Conservation (phyloP, 1,140 invertebrate species). For the Gyrodactylus salaris region DNA sequence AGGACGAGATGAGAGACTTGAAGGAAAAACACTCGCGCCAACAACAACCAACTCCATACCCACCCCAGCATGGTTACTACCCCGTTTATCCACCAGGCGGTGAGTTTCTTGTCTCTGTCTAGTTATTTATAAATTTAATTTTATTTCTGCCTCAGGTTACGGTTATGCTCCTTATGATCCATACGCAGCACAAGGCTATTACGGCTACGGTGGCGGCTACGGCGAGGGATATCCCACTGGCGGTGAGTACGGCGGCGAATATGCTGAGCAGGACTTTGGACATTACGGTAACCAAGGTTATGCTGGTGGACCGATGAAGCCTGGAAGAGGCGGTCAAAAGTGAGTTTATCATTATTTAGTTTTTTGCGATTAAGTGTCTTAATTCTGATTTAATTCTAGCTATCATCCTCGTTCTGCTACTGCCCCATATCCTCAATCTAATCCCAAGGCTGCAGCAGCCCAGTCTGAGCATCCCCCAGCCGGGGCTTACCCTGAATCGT, state of each 20-base stretch:
- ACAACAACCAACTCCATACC: neutral
- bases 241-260: neutral
- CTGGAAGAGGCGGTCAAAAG: neutral
- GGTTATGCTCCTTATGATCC: neutral
- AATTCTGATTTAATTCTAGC: no score
- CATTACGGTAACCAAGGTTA: slow-evolving; percentile 3
- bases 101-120: neutral
- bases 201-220: neutral
- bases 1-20: neutral
- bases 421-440: no score
- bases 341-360: no score
- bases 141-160: neutral
- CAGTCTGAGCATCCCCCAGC: no score
- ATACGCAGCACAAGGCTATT: neutral
- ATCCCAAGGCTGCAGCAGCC: no score
- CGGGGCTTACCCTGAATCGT: neutral
- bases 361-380: no score
- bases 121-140: neutral
- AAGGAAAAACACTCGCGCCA: neutral
- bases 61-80: neutral
- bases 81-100: neutral
- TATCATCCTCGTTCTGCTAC: no score
- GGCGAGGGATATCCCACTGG: neutral
- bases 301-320: slow-evolving; percentile 1
- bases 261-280: neutral